Evolutionary conservation across 2,113 vertebrate genomes (phyloP).

Genomic region (Syngnathus scovelli): DNA sequence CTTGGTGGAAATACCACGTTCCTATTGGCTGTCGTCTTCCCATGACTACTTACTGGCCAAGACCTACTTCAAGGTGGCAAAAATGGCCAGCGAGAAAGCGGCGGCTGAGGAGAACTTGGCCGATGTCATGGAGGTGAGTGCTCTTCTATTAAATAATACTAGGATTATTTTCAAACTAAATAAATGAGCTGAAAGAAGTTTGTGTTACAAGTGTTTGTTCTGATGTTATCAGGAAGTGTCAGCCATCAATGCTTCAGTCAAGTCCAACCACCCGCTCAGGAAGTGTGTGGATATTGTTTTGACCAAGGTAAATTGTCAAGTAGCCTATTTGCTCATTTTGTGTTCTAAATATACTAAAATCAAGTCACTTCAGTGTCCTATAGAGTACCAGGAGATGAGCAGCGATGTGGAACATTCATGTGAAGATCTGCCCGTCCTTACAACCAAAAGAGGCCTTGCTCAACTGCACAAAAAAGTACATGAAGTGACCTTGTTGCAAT

Average conservation of each 20-base stretch:
- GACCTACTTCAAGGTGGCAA: constrained; percentile 88
- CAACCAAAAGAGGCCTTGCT: constrained; percentile 77
- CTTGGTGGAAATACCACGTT: constrained; percentile 91
- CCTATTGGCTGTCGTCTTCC: constrained; percentile 84
- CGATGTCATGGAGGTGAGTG: constrained; percentile 84
- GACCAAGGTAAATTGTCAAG: constrained; percentile 77
- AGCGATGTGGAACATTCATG: constrained; percentile 76
- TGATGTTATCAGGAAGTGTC: constrained; percentile 76
- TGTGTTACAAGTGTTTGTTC: not conserved
- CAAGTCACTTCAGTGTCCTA: constrained; percentile 74
- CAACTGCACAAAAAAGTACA: constrained; percentile 87
- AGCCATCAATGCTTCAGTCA: constrained; percentile 77
- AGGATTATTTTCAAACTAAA: not conserved
- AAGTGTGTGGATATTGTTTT: constrained; percentile 90
- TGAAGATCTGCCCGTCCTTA: constrained; percentile 64
- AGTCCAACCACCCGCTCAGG: constrained; percentile 80
- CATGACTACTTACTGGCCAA: constrained; percentile 80
- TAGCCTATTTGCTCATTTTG: not conserved
- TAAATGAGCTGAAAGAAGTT: not conserved
- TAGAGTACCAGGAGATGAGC: constrained; percentile 83
- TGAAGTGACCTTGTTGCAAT: not conserved
- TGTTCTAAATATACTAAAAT: not conserved
- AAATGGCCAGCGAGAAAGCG: constrained; percentile 85
- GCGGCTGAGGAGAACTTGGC: constrained; percentile 86
- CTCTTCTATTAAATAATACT: too few relatives aligned